A percentile compares a stretch with the other conserved stretches of the same genome.
These are phyloP conservation scores for Crambe crambe DNA, from an alignment of 37 sponge, comb jelly and placozoan genomes.

Conservation along the genomic window DNA sequence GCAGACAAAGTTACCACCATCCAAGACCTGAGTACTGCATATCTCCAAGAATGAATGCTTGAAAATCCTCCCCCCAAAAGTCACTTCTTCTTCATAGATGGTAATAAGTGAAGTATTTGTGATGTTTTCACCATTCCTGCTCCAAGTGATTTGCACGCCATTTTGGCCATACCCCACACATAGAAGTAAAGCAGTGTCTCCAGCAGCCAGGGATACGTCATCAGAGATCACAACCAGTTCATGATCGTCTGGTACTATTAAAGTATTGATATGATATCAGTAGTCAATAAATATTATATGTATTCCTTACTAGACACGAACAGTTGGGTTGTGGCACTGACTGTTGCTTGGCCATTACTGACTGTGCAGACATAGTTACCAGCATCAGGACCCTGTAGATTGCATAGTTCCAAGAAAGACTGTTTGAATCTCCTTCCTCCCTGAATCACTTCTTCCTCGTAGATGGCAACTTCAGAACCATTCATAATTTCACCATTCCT, in stretches of 20 bases:
- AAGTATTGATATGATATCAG: too few relatives aligned
- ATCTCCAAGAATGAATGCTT: constrained; percentile 21
- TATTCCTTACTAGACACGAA: neutral
- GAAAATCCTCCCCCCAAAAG: constrained; percentile 5
- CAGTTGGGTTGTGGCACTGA: neutral
- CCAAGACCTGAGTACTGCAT: constrained; percentile 6
- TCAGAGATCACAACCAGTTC: neutral
- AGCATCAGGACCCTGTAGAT: neutral
- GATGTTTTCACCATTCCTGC: neutral
- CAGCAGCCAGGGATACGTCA: neutral
- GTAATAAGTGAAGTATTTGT: neutral
- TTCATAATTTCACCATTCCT: constrained; percentile 9
- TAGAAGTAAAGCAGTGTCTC: constrained; percentile 7
- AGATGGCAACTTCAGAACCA: constrained; percentile 16
- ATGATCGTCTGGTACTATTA: too few relatives aligned
- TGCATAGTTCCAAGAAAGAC: constrained; percentile 35
- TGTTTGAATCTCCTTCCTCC: neutral
- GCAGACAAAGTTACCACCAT: constrained; percentile 18
- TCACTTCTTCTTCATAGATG: too few relatives aligned
- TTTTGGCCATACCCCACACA: constrained; percentile 5
- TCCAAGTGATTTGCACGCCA: constrained; percentile 1
- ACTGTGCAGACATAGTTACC: constrained; percentile 15
- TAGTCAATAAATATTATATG: too few relatives aligned
- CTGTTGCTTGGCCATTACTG: neutral
- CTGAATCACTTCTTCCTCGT: neutral